Conservation (phyloP, 2,797 vertebrate species). For the Melanotaenia boesemani region DNA sequence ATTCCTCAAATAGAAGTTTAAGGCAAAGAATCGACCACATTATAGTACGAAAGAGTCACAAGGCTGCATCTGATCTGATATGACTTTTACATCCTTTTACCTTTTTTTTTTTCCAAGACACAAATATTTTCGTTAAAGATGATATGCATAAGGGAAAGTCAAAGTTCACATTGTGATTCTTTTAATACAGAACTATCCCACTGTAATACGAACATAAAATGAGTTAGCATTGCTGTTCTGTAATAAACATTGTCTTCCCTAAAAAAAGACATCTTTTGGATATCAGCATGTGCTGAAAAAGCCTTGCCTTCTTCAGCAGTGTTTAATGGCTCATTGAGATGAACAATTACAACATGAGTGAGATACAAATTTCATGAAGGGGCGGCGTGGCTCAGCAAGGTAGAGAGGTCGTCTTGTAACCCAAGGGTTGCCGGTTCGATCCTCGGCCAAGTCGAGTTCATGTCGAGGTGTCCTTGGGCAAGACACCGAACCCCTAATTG, state of each 20-base stretch:
- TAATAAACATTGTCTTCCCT: not conserved
- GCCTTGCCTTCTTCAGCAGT: too few species aligned
- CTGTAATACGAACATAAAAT: not conserved
- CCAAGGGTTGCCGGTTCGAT: too few species aligned
- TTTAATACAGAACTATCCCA: not conserved
- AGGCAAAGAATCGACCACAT: slow-evolving; percentile 26
- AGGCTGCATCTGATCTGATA: not conserved
- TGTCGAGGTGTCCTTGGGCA: too few species aligned
- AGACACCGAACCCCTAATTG: too few species aligned
- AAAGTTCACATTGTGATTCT: not conserved
- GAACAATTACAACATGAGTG: too few species aligned
- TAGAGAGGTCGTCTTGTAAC: too few species aligned
- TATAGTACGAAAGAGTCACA: slow-evolving; percentile 30
- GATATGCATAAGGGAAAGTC: not conserved
- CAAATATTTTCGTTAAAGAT: not conserved
- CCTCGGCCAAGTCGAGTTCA: too few species aligned
- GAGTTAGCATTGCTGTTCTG: not conserved
- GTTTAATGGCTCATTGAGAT: too few species aligned
- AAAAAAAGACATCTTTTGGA: not conserved
- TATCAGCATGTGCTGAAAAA: not conserved
- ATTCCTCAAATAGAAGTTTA: slow-evolving; percentile 36
- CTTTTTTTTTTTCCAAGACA: not conserved
- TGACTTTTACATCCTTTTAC: not conserved
- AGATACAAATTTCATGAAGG: too few species aligned
- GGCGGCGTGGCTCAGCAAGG: too few species aligned